Evolutionary conservation across 1,140 invertebrate genomes (phyloP).

Genomic region (Drosophila equinoxialis): DNA sequence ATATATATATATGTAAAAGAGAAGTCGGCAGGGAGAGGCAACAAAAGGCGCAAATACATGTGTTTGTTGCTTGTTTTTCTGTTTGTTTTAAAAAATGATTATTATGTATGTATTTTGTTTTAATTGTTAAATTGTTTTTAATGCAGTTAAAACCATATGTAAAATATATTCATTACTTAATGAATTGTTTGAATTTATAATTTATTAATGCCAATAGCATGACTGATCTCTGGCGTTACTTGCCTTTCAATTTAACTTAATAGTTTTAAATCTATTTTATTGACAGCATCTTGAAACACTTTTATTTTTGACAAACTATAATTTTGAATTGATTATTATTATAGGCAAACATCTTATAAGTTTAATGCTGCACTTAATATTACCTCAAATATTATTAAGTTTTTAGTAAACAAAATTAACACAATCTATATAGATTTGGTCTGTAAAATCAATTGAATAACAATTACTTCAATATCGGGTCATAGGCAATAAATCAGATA

Average conservation of each 20-base stretch:
- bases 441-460: slow-evolving; percentile 13
- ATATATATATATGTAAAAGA: too few relatives aligned
- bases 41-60: slow-evolving; percentile 51
- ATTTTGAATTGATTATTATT: too few relatives aligned
- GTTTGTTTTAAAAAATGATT: slow-evolving; percentile 64
- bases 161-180: slow-evolving; percentile 3
- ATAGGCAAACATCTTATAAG: too few relatives aligned
- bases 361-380: too few relatives aligned
- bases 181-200: slow-evolving; percentile 1
- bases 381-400: too few relatives aligned
- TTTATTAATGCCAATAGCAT: not conserved
- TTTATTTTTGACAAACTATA: too few relatives aligned
- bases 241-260: not conserved
- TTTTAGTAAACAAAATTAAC: too few relatives aligned
- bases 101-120: slow-evolving; percentile 29
- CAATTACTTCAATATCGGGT: slow-evolving; percentile 38
- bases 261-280: too few relatives aligned
- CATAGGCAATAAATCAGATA: slow-evolving; percentile 43
- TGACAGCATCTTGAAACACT: too few relatives aligned
- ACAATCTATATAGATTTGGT: not conserved
- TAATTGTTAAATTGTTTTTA: slow-evolving; percentile 49
- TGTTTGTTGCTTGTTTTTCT: slow-evolving; percentile 71
- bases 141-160: slow-evolving; percentile 1
- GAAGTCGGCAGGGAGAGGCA: not conserved
- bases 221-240: not conserved